Percentiles rank a stretch among this genome's conserved stretches.
Evolutionary conservation across 23 tunicate genomes (phyloP).

Genomic region (Botrylloides violaceus): DNA sequence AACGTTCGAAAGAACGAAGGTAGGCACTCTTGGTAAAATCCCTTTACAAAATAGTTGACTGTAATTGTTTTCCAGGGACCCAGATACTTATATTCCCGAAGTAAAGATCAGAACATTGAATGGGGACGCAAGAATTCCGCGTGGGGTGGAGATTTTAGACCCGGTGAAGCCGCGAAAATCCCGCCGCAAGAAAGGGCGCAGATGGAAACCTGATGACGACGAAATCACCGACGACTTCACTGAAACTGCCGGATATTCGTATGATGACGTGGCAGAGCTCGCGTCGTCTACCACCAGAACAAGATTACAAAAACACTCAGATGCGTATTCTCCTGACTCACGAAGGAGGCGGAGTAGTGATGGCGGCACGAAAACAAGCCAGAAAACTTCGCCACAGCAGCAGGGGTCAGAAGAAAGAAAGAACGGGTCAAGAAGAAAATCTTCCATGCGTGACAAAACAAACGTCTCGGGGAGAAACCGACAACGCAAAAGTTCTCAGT

Average conservation of each 20-base stretch:
- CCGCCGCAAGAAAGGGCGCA: neutral
- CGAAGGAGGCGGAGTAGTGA: neutral
- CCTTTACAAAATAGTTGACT: neutral
- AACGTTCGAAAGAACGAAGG: neutral
- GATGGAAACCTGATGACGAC: neutral
- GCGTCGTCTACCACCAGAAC: neutral
- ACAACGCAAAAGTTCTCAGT: neutral
- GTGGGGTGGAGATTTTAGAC: neutral
- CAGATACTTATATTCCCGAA: neutral
- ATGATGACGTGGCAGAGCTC: neutral
- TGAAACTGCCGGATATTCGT: neutral
- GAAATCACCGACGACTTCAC: neutral
- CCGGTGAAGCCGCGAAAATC: neutral
- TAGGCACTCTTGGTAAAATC: no score
- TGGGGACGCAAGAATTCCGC: neutral
- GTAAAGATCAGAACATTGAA: neutral
- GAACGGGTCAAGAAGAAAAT: neutral
- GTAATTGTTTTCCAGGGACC: neutral
- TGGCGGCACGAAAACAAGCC: neutral
- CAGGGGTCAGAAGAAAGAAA: neutral
- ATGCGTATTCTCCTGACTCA: neutral
- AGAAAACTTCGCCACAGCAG: neutral
- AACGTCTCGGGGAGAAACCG: neutral
- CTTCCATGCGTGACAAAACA: neutral
- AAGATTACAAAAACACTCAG: neutral